phyloP scores from a whole-genome alignment of 2,888 invertebrate species.

The Phrixothrix hirtus region DNA sequence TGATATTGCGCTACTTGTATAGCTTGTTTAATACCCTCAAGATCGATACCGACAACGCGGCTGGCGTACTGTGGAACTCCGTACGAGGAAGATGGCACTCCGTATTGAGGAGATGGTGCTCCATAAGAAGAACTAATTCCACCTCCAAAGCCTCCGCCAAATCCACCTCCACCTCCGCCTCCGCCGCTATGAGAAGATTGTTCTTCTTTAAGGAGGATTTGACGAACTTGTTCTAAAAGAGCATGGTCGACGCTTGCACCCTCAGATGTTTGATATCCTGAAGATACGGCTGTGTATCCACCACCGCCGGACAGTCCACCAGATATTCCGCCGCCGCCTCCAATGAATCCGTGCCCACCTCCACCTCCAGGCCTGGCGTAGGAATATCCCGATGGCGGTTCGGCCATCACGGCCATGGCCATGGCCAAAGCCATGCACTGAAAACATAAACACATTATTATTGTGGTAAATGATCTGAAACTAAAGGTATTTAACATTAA shows the following conservation, averaged over 20 bases:
- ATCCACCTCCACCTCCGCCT: constrained; percentile 58
- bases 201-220: constrained; percentile 83
- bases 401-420: constrained; percentile 74
- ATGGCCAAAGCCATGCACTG: constrained; percentile 80
- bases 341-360: constrained; percentile 49
- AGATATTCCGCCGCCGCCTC: constrained; percentile 50
- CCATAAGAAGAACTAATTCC: constrained; percentile 58
- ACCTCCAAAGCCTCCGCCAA: constrained; percentile 59
- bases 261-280: constrained; percentile 80
- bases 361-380: constrained; percentile 69
- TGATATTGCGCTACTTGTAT: constrained; percentile 86
- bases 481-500: no score
- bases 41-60: constrained; percentile 81
- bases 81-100: constrained; percentile 69
- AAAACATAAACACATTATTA: constrained; percentile 27
- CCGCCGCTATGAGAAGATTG: constrained; percentile 62
- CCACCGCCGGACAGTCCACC: constrained; percentile 64
- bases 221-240: constrained; percentile 81
- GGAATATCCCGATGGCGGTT: constrained; percentile 76
- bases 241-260: constrained; percentile 80
- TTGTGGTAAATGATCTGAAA: no score
- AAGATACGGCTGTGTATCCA: constrained; percentile 75
- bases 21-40: constrained; percentile 83
- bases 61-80: constrained; percentile 62
- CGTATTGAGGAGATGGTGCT: constrained; percentile 68